Evolutionary conservation across 2,888 invertebrate genomes (phyloP).

Genomic region (Ephialtes manifestator): DNA sequence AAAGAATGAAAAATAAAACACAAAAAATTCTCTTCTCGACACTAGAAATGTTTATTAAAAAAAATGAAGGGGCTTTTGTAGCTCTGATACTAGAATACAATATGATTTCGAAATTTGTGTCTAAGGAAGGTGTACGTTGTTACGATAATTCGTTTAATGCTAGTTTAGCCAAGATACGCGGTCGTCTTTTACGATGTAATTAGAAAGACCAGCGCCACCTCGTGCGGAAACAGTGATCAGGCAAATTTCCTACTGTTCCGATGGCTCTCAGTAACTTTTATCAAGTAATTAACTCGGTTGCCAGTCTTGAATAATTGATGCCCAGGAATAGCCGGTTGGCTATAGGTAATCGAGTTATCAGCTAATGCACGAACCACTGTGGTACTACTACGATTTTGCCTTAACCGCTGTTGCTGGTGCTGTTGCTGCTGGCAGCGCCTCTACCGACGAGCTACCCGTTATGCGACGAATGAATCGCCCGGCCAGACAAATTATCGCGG

Average conservation of each 20-base stretch:
- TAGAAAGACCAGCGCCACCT: neutral
- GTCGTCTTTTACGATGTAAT: slow-evolving; percentile 46
- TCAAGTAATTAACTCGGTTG: slow-evolving; percentile 58
- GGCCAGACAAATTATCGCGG: slow-evolving; percentile 53
- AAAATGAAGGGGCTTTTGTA: neutral
- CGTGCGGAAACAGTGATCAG: slow-evolving; percentile 35
- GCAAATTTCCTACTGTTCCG: slow-evolving; percentile 46
- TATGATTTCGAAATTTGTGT: neutral
- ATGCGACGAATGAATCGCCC: slow-evolving; percentile 43
- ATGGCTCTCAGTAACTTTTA: slow-evolving; percentile 46
- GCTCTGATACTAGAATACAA: neutral
- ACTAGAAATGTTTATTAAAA: too few species aligned
- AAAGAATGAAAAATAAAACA: too few species aligned
- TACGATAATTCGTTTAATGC: slow-evolving; percentile 22
- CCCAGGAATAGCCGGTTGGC: slow-evolving; percentile 2
- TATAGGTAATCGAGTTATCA: slow-evolving; percentile 50
- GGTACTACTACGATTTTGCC: slow-evolving; percentile 37
- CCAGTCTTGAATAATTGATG: slow-evolving; percentile 59
- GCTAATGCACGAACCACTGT: slow-evolving; percentile 1
- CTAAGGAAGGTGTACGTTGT: slow-evolving; percentile 5
- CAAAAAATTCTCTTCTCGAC: too few species aligned
- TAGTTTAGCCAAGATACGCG: slow-evolving; percentile 30
- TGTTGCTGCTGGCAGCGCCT: neutral
- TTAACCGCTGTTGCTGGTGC: slow-evolving; percentile 13
- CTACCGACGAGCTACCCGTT: slow-evolving; percentile 9